Base-by-base conservation (phyloP, 2,797 vertebrate species). In the Gambusia yucatana region DNA sequence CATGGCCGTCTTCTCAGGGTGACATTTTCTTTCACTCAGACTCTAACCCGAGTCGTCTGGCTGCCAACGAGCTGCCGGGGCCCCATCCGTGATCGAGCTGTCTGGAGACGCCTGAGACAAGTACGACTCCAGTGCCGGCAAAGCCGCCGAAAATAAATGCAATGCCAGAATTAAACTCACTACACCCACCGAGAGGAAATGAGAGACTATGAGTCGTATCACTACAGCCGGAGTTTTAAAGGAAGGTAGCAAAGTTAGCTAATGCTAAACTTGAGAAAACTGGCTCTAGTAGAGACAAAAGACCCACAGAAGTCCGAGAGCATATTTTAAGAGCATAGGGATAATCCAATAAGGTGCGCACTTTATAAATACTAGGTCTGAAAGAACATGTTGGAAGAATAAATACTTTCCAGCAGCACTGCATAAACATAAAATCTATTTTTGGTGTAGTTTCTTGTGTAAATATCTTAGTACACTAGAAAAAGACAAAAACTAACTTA, bases 1-100 rank as follows among this genome's bases (percentile, higher is more conserved):
- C 92, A 65, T 85, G 84, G 84, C 92, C 84, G 50, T 88, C 91
- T 82, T 92, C 85, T 93, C 92, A 91, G 91, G 93, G 92, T 93
- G 91, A 92, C 91, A 93, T 91, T 92, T 90, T 87, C 88, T 82
- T 85, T 87, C 88, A 86, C 75, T 86, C 84, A 82, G 82, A 82
- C 79, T 90, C 81, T 87, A 79, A 89, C 80, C 87, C 69, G n/a
- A 78, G 82, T 79, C 86, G 63, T 77, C 82, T 82, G 89, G 83
- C 88, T 87, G 85, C 87, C 88, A 86, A 86, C 77, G 39, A 30
- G 20, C 75, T 47, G 74, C 71, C 59, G 52, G 79, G 78, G 6
- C 48, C 48, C 70, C 47, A 59, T 80, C 57, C 74, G 74, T 86
- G 87, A 91, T 91, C 83, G 81, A 82, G 83, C 89, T 87, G 84